These are phyloP conservation scores for Hiodon alosoides DNA, from an alignment of 2,113 vertebrate genomes.

Conservation along the genomic window DNA sequence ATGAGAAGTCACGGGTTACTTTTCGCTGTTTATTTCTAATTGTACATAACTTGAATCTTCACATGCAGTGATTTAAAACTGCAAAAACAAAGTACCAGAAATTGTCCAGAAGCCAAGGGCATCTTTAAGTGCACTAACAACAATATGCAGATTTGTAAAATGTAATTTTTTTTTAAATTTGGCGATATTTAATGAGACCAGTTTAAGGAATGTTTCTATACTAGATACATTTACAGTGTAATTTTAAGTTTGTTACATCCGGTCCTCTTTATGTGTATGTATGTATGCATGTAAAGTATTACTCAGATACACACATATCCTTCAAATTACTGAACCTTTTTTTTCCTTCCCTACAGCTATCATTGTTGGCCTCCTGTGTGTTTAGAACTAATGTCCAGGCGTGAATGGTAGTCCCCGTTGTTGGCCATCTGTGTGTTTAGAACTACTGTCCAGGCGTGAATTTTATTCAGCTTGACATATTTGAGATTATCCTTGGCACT, in stretches of 20 bases:
- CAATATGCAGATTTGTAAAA: constrained; percentile 42
- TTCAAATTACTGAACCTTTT: neutral
- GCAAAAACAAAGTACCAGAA: constrained; percentile 39
- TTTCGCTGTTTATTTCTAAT: constrained; percentile 21
- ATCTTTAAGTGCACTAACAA: constrained; percentile 60
- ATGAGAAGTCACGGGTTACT: constrained; percentile 32
- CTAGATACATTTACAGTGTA: neutral
- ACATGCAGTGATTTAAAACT: constrained; percentile 39
- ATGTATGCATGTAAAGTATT: neutral
- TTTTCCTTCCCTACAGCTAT: neutral
- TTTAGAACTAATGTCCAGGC: constrained; percentile 12
- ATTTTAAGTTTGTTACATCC: neutral
- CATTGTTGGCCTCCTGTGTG: constrained; percentile 3
- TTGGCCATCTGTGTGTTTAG: neutral
- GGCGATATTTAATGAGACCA: constrained; percentile 4
- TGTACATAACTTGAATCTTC: constrained; percentile 29
- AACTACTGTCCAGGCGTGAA: neutral
- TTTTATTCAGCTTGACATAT: constrained; percentile 20
- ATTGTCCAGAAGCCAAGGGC: constrained; percentile 46
- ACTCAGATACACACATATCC: constrained; percentile 3
- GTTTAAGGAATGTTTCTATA: constrained; percentile 8
- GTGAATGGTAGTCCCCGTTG: neutral
- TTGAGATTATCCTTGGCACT: constrained; percentile 23
- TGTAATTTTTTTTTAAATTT: constrained; percentile 44
- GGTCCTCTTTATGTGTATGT: constrained; percentile 2